Evolutionary conservation across 2,113 vertebrate genomes (phyloP), one percentile per base, ranked within the genome.

Genomic region (Tympanuchus pallidicinctus): DNA sequence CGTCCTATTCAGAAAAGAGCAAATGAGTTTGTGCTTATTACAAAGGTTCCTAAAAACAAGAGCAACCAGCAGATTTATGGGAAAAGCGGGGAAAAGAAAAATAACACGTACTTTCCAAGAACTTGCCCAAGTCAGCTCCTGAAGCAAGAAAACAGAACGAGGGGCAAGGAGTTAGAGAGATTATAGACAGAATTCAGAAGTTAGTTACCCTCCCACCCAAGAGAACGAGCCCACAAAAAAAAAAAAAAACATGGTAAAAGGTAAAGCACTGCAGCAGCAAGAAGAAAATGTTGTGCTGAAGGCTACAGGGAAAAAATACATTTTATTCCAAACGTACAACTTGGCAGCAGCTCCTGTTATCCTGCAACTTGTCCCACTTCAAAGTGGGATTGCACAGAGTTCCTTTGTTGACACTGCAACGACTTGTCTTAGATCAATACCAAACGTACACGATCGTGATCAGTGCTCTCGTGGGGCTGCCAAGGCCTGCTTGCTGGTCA

Each of bases 71-170:
- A 78, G 36, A 70, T 34, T 86, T 80, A 67, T 18, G 11, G 64
- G 61, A 48, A 80, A 89, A 86, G 7, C 4, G 17, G 56, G 30
- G 30, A 9, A 78, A 83, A 71, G 66, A 80, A 91, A 82, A 52
- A 54, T 3, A 34, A 91, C 91, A 96, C 92, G 75, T 95, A 94
- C 95, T 97, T 94, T 94, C 93, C 90, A 94, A 80, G 91, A 95
- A 95, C 93, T 91, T 96, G 87, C 95, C 93, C 89, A 94, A 95
- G 75, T 92, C 95, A 95, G 95, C 93, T 97, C 96, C 94, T 96
- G 96, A 96, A 95, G 95, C 91, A 94, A 88, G 91, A 84, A 95
- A 96, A 94, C 1, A 94, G 84, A 97, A 95, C 11, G 82, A 94
- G 88, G 76, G 89, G 76, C 45, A 61, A 92, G 28, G 93, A 61